These are phyloP conservation scores for Polydrusus cervinus DNA, from an alignment of 2,888 invertebrate genomes.

Conservation along the genomic window DNA sequence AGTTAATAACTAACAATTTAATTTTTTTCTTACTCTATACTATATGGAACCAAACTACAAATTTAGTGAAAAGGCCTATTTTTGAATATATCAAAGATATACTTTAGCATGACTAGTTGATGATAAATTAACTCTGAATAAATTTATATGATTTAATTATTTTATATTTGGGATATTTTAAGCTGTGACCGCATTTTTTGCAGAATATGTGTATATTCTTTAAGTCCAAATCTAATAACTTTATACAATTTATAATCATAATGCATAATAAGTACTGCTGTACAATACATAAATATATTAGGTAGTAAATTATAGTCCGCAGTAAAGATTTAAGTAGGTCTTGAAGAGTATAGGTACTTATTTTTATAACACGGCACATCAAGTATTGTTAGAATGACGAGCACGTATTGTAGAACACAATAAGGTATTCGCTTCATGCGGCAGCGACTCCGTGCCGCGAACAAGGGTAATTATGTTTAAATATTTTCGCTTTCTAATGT, in stretches of 20 bases:
- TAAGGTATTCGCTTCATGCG: conserved; percentile 54
- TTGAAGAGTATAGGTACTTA: conserved; percentile 31
- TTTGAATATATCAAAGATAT: no score
- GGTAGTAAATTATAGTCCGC: conserved; percentile 36
- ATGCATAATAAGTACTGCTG: conserved; percentile 1
- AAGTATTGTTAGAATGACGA: conserved; percentile 52
- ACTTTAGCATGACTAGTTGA: no score
- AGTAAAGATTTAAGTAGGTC: conserved; percentile 46
- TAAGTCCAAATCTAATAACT: background rate
- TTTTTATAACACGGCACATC: conserved; percentile 43
- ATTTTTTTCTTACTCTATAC: no score
- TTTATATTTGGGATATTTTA: no score
- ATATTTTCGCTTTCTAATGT: conserved; percentile 69
- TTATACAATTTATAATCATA: background rate
- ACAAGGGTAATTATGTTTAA: conserved; percentile 67
- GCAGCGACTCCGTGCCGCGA: conserved; percentile 47
- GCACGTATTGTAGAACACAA: conserved; percentile 54
- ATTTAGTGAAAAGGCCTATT: no score
- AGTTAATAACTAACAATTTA: no score
- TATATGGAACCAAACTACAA: no score
- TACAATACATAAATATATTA: conserved; percentile 36
- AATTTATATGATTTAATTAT: no score
- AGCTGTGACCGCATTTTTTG: no score
- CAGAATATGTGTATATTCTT: no score
- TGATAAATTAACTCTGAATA: no score